Evolutionary conservation across 2,797 vertebrate species (phyloP).

Genomic region (Nothura maculosa): DNA sequence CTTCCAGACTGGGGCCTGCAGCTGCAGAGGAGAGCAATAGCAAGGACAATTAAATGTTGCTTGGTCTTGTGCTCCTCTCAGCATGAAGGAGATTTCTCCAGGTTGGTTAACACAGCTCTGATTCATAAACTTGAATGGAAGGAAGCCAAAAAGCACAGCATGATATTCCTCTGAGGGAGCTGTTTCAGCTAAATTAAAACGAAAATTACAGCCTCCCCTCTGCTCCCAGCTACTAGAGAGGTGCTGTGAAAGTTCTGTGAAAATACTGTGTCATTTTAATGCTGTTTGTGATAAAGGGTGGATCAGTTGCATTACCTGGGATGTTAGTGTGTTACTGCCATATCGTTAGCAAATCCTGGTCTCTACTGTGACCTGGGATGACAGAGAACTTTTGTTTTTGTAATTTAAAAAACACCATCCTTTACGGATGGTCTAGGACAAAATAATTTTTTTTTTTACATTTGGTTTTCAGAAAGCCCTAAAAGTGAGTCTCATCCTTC

Average conservation of each 20-base stretch:
- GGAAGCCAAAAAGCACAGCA: slow-evolving; percentile 21
- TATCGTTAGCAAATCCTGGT: not conserved
- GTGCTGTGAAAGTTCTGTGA: slow-evolving; percentile 3
- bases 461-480: not conserved
- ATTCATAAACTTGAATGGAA: slow-evolving; percentile 47
- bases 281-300: not conserved
- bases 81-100: slow-evolving; percentile 16
- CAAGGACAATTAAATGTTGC: slow-evolving; percentile 28
- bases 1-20: not conserved
- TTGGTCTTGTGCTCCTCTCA: not conserved
- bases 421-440: not conserved
- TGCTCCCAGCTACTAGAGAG: not conserved
- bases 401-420: not conserved
- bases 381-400: not conserved
- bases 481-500: not conserved
- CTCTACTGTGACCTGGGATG: not conserved
- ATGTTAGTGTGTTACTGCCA: not conserved
- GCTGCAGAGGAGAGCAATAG: not conserved
- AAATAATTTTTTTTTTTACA: not conserved
- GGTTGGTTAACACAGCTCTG: slow-evolving; percentile 1
- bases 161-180: slow-evolving; percentile 4
- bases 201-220: not conserved
- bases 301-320: not conserved
- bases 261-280: not conserved
- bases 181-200: not conserved